Conservation (phyloP, 2,888 invertebrate species). For the Clunio marinus region DNA sequence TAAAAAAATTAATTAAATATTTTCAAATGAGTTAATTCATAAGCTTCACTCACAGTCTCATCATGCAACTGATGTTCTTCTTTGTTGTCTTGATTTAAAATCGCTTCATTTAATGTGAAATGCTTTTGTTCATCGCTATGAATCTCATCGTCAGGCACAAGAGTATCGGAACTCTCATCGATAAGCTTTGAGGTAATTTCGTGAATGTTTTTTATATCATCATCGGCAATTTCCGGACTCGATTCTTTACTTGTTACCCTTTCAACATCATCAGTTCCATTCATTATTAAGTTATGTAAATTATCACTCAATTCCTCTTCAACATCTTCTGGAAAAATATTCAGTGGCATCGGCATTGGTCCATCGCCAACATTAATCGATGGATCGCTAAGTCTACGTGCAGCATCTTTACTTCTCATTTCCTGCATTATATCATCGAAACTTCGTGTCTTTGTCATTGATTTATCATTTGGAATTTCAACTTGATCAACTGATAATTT, state of each 20-base stretch:
- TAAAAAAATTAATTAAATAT: background rate
- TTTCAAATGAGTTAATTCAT: background rate
- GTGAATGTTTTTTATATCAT: background rate
- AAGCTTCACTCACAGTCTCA: conserved; percentile 3
- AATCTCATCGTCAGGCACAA: conserved; percentile 47
- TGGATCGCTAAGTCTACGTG: conserved; percentile 80
- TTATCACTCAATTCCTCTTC: conserved; percentile 42
- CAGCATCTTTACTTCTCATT: conserved; percentile 44
- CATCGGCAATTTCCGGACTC: conserved; percentile 31
- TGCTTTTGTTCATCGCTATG: conserved; percentile 41
- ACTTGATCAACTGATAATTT: conserved; percentile 40
- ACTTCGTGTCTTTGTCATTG: conserved; percentile 78
- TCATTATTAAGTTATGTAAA: conserved; percentile 44
- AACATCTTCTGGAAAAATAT: conserved; percentile 44
- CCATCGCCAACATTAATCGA: conserved; percentile 66
- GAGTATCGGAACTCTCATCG: conserved; percentile 56
- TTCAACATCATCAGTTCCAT: conserved; percentile 21
- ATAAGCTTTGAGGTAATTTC: conserved; percentile 1
- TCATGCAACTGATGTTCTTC: background rate
- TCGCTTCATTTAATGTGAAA: background rate
- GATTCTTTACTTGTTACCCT: conserved; percentile 39
- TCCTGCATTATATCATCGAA: conserved; percentile 70
- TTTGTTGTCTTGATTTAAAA: too few species aligned
- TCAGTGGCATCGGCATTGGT: conserved; percentile 46
- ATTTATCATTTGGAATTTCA: conserved; percentile 38